phyloP scores from a whole-genome alignment of 2,113 vertebrate genomes.

The Sminthopsis crassicaudata region DNA sequence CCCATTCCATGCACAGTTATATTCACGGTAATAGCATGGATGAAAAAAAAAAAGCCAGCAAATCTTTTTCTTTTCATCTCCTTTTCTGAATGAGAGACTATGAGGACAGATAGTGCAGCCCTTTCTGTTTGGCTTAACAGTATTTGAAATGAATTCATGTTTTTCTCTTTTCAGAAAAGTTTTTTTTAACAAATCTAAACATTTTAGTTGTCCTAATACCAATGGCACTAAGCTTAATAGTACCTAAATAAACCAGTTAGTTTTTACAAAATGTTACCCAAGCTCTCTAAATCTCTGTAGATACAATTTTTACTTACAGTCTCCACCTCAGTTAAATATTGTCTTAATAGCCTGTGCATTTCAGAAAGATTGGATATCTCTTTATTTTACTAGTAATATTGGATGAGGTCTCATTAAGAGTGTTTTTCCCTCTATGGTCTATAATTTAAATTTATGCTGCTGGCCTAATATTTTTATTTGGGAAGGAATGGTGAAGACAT shows the following conservation, averaged over 20 bases:
- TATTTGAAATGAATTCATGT: neutral
- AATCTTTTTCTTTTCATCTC: neutral
- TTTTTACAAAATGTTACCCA: neutral
- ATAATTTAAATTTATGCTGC: neutral
- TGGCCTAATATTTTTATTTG: neutral
- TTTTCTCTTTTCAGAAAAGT: neutral
- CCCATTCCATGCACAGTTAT: neutral
- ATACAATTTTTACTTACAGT: neutral
- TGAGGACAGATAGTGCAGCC: neutral
- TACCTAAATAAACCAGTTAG: neutral
- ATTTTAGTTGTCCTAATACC: neutral
- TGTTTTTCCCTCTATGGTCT: neutral
- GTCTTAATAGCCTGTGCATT: neutral
- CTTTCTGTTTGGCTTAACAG: neutral
- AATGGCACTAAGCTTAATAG: neutral
- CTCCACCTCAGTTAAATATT: neutral
- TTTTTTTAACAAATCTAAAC: neutral
- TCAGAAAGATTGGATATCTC: neutral
- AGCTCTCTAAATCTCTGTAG: neutral
- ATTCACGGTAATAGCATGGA: neutral
- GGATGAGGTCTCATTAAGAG: neutral
- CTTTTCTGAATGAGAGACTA: neutral
- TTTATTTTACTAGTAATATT: neutral
- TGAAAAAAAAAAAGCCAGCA: neutral
- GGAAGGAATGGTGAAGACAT: neutral